Percentiles rank a stretch among this genome's conserved stretches.
These are phyloP conservation scores for Calliopsis andreniformis DNA, from an alignment of 1,140 invertebrate species.

Conservation along the genomic window DNA sequence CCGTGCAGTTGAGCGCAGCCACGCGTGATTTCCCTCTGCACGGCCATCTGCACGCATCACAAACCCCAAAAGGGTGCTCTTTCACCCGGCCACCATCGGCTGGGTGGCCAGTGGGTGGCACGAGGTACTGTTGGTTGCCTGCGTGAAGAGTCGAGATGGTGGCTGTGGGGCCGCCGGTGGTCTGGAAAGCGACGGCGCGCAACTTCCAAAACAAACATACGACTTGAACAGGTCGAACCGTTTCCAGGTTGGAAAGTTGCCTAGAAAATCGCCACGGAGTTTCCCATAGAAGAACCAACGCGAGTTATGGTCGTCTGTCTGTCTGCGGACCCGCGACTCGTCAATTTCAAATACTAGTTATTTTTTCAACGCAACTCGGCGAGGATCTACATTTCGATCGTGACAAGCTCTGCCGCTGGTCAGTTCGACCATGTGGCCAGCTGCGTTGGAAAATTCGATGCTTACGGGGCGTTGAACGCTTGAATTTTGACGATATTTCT, in stretches of 20 bases:
- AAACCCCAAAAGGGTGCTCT: conserved; percentile 78
- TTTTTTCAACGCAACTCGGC: conserved; percentile 16
- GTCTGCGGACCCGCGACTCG: conserved; percentile 22
- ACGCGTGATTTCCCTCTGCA: conserved; percentile 78
- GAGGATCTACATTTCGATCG: neutral
- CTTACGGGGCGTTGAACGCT: neutral
- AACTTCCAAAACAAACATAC: conserved; percentile 67
- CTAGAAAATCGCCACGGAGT: conserved; percentile 56
- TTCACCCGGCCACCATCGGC: conserved; percentile 66
- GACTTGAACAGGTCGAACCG: conserved; percentile 61
- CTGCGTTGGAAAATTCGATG: neutral
- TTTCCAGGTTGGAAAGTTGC: conserved; percentile 62
- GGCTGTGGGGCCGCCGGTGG: conserved; percentile 23
- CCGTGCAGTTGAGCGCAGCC: conserved; percentile 75
- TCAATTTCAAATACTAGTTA: conserved; percentile 25
- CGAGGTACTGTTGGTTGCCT: conserved; percentile 51
- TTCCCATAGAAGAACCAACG: conserved; percentile 10
- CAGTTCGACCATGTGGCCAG: too few species aligned
- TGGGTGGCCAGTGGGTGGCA: conserved; percentile 47
- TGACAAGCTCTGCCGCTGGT: neutral
- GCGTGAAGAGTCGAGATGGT: conserved; percentile 54
- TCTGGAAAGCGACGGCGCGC: conserved; percentile 51
- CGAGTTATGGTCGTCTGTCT: conserved; percentile 52
- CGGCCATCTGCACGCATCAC: conserved; percentile 78
- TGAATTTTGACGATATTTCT: too few species aligned